These are phyloP conservation scores for Microcebus tavaratra DNA, from an alignment of 2,113 vertebrate species.

Conservation along the genomic window DNA sequence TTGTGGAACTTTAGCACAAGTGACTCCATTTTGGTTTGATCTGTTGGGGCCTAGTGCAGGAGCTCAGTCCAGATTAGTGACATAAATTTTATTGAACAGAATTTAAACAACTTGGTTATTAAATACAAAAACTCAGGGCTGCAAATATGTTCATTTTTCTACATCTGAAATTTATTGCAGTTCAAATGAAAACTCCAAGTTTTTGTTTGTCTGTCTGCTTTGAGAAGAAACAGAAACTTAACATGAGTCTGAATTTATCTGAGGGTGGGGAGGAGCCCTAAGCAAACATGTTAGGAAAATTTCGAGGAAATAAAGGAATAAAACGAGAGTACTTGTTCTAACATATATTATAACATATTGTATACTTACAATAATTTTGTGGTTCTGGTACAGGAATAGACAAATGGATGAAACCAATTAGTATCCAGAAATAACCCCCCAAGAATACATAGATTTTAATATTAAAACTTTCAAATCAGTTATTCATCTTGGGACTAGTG, in stretches of 20 bases:
- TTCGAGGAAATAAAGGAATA: slow-evolving; percentile 20
- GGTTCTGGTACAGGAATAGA: not conserved
- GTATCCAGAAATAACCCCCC: not conserved
- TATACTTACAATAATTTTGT: not conserved
- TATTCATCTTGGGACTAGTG: not conserved
- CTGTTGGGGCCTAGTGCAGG: not conserved
- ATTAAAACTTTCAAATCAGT: not conserved
- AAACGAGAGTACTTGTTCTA: not conserved
- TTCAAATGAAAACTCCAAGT: not conserved
- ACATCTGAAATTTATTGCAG: not conserved
- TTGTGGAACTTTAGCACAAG: not conserved
- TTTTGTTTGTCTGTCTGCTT: not conserved
- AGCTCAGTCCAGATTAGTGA: not conserved
- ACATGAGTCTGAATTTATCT: slow-evolving; percentile 25
- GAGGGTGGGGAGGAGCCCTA: not conserved
- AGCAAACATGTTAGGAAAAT: not conserved
- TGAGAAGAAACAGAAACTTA: not conserved
- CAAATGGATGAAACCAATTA: not conserved
- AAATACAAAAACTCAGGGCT: not conserved
- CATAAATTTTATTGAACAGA: not conserved
- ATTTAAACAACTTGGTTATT: not conserved
- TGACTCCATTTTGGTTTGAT: not conserved
- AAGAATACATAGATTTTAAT: not conserved
- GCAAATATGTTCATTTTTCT: not conserved
- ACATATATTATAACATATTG: not conserved